phyloP scores from a whole-genome alignment of 2,888 invertebrate species.

The Cosmopolites sordidus region DNA sequence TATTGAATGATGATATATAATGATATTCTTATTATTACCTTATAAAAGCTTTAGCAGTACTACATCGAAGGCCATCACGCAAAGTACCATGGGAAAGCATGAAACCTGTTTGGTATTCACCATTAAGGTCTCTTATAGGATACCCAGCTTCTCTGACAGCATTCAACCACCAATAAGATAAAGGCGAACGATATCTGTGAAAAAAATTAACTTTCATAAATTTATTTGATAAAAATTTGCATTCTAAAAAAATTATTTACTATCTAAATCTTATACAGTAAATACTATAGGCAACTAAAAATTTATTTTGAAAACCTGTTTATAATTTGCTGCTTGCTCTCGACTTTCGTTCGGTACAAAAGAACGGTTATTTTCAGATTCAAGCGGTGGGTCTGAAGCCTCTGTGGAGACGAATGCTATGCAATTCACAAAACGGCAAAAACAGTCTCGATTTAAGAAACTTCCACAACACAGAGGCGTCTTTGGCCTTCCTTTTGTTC shows the following conservation, averaged over 20 bases:
- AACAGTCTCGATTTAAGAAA: too few relatives aligned
- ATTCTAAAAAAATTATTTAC: too few relatives aligned
- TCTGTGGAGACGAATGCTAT: conserved; percentile 6
- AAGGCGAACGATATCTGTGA: conserved; percentile 60
- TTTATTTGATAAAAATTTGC: too few relatives aligned
- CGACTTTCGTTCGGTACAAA: too few relatives aligned
- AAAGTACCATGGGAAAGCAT: conserved; percentile 73
- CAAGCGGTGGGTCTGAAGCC: conserved; percentile 13
- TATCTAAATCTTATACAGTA: too few relatives aligned
- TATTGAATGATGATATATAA: neutral
- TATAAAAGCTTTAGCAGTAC: conserved; percentile 78
- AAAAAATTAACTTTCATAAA: too few relatives aligned
- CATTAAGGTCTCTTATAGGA: conserved; percentile 68
- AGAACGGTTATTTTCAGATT: too few relatives aligned
- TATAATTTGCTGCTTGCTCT: too few relatives aligned
- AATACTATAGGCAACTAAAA: too few relatives aligned
- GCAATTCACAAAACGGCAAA: too few relatives aligned
- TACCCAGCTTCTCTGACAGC: conserved; percentile 70
- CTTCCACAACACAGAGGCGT: conserved; percentile 11
- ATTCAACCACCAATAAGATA: conserved; percentile 64
- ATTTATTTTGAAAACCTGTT: too few relatives aligned
- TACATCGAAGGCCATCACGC: conserved; percentile 74
- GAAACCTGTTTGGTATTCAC: conserved; percentile 74
- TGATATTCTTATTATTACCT: conserved; percentile 41
- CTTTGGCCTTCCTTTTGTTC: conserved; percentile 16